Conservation (phyloP, 2,888 invertebrate species). For the Pilophorus perplexus region DNA sequence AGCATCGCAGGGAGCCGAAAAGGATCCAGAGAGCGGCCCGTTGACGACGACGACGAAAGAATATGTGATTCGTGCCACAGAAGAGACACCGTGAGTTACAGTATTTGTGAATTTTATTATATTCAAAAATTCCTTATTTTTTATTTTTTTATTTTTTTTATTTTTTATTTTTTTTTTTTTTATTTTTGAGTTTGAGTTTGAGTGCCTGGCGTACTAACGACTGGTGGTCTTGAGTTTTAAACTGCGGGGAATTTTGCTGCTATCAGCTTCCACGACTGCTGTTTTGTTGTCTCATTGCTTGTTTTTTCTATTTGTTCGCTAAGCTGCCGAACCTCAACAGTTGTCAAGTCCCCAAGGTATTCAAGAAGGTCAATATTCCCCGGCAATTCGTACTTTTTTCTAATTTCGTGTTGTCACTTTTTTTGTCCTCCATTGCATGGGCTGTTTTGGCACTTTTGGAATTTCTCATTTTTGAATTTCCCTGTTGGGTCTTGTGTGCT, state of each 20-base stretch:
- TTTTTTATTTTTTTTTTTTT: too few species aligned
- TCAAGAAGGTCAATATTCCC: slow-evolving; percentile 3
- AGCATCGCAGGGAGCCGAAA: slow-evolving; percentile 68
- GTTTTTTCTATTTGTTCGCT: slow-evolving; percentile 1
- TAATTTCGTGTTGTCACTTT: neutral
- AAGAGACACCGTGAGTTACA: slow-evolving; percentile 35
- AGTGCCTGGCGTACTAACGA: too few species aligned
- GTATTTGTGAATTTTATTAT: too few species aligned
- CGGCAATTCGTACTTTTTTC: neutral
- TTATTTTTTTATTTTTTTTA: neutral
- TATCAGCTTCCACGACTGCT: too few species aligned
- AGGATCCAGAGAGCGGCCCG: slow-evolving; percentile 63
- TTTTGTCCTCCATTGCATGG: too few species aligned
- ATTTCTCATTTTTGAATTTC: too few species aligned
- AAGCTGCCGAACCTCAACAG: slow-evolving; percentile 36
- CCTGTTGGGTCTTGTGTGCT: too few species aligned
- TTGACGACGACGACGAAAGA: slow-evolving; percentile 43
- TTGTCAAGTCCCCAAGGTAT: slow-evolving; percentile 33
- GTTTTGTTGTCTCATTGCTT: neutral
- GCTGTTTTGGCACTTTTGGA: too few species aligned
- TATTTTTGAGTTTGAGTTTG: too few species aligned
- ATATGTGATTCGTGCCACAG: slow-evolving; percentile 42
- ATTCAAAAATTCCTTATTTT: too few species aligned
- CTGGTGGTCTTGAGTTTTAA: too few species aligned
- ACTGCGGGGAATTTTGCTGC: too few species aligned